phyloP scores from a whole-genome alignment of 2,113 vertebrate species.

The Australoheros scitulus region DNA sequence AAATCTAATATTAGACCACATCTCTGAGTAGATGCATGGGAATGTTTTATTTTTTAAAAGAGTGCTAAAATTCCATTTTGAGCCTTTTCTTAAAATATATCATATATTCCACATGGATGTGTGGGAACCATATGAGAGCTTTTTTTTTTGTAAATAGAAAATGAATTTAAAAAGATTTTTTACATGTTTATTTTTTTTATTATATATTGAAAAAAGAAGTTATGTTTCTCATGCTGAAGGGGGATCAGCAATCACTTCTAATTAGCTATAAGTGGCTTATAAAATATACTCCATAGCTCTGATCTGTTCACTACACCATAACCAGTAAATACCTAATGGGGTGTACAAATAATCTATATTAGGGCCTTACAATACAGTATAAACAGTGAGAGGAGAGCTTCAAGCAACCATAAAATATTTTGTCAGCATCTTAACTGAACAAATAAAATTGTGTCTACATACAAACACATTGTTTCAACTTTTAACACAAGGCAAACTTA shows the following conservation, averaged over 20 bases:
- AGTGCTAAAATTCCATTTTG: neutral
- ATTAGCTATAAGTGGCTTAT: constrained; percentile 25
- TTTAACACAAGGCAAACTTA: neutral
- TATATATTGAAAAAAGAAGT: constrained; percentile 30
- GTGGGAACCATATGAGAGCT: neutral
- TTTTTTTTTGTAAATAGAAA: constrained; percentile 51
- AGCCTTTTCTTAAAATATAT: neutral
- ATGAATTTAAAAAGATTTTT: constrained; percentile 62
- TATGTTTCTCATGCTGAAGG: constrained; percentile 9
- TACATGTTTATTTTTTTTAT: constrained; percentile 71
- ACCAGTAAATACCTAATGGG: neutral
- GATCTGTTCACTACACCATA: neutral
- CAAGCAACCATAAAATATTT: neutral
- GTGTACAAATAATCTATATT: neutral
- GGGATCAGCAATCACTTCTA: constrained; percentile 9
- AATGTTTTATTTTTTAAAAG: constrained; percentile 1
- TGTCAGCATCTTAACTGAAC: neutral
- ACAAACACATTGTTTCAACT: neutral
- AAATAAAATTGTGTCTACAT: neutral
- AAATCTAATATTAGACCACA: neutral
- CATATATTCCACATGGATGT: neutral
- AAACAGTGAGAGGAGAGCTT: neutral
- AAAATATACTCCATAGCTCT: neutral
- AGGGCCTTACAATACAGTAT: neutral
- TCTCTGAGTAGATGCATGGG: neutral